Conservation (phyloP, 2,113 vertebrate genomes). For the Dipodomys spectabilis region DNA sequence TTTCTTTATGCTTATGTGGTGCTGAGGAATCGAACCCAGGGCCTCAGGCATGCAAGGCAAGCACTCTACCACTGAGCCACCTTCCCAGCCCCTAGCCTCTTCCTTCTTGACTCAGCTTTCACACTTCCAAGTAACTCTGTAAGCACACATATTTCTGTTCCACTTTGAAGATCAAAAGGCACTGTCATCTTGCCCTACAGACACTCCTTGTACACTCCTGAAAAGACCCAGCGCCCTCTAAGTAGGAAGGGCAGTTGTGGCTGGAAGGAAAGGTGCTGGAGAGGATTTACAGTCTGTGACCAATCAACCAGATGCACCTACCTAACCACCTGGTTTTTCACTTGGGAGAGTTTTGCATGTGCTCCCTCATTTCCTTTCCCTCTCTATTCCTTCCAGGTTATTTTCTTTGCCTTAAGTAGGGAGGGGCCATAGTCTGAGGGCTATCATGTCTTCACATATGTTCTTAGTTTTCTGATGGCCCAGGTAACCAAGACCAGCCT, state of each 20-base stretch:
- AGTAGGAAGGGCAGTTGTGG: constrained; percentile 54
- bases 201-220: neutral
- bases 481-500: neutral
- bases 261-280: constrained; percentile 38
- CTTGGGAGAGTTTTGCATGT: neutral
- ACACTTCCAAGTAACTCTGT: neutral
- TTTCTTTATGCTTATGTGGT: no score
- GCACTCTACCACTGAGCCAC: no score
- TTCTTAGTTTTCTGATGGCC: constrained; percentile 38
- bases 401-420: constrained; percentile 7
- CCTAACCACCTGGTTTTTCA: constrained; percentile 69
- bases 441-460: constrained; percentile 48
- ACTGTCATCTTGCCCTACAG: neutral
- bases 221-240: neutral
- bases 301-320: constrained; percentile 65
- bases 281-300: constrained; percentile 65
- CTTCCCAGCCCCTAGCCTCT: no score
- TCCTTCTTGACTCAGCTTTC: neutral
- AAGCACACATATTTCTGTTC: neutral
- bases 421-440: neutral
- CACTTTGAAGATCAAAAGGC: neutral
- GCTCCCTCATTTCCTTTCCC: neutral
- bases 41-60: no score
- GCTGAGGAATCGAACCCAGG: no score
- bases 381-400: neutral